Conservation (phyloP, 2,888 invertebrate genomes). For the Cantharis nigra region DNA sequence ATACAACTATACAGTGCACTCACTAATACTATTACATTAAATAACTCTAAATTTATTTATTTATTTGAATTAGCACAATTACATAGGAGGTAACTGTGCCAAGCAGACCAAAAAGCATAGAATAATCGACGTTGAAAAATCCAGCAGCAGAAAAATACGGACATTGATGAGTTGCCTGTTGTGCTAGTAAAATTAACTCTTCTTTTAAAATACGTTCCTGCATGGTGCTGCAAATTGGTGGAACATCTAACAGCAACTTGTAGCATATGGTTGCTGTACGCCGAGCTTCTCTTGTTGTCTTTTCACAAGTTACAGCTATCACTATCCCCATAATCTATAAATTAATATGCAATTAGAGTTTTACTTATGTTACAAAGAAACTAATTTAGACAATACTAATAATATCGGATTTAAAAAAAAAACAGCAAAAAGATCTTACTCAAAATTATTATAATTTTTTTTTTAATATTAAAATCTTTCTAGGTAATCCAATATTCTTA, state of each 20-base stretch:
- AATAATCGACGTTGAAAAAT: conserved; percentile 26
- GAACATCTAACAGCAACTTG: conserved; percentile 30
- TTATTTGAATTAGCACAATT: conserved; percentile 29
- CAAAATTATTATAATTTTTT: too few species aligned
- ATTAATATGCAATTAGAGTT: background rate
- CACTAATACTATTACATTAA: too few species aligned
- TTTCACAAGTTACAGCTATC: background rate
- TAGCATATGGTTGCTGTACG: conserved; percentile 31
- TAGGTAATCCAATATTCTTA: too few species aligned
- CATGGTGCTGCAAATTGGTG: background rate
- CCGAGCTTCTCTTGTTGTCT: conserved; percentile 22
- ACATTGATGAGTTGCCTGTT: conserved; percentile 19
- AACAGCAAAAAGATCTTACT: too few species aligned
- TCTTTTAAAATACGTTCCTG: conserved; percentile 12
- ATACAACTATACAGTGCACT: too few species aligned
- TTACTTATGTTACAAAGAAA: background rate
- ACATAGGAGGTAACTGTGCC: conserved; percentile 26
- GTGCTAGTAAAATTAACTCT: conserved; percentile 19
- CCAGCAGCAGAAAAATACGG: conserved; percentile 27
- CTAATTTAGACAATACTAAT: too few species aligned
- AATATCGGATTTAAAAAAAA: too few species aligned
- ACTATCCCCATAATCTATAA: background rate
- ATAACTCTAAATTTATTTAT: background rate
- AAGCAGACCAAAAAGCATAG: conserved; percentile 25
- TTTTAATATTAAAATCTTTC: too few species aligned